Base-by-base conservation (phyloP, 2,888 invertebrate genomes). In the Amphimallon solstitiale region DNA sequence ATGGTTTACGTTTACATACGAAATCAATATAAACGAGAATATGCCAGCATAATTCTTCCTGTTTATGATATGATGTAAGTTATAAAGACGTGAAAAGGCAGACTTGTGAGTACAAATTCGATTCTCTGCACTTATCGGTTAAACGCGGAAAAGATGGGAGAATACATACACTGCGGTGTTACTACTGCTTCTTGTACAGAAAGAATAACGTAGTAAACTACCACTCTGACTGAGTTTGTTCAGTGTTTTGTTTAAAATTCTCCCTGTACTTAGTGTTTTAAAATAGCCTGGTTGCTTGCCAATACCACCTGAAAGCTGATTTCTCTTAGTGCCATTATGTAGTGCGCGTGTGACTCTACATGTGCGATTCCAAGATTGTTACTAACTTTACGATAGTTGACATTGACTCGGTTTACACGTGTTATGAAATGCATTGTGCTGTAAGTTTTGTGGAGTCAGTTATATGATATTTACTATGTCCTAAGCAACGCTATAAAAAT, bases 201-300 rank as follows among this genome's bases (percentile, higher is more conserved):
- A 29, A 5, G 2, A 9, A 45, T 10, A 45, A 17, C 15, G 7
- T 10, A 43, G 43, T 17, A 52, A 43, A 43, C 40, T 19, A 14
- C 63, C 63, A 40, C 64, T 45, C 54, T 37, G 64, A 35, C 43
- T 45, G n/a, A 40, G 17, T 37, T 43, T n/a, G 19, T 52, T 40
- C 64, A 35, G 38, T 19, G 46, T 64, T 64, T 64, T 45, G 37
- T 45, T 65, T 19, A 14, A 49, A 69, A 63, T 40, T 61, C 54
- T 46, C 35, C 37, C 35, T 46, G 56, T 56, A 64, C 64, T 54
- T 64, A 56, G 29, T 17, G 63, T 65, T 67, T 72, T 60, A 73
- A 77, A 77, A 77, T 77, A 76, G 75, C 76, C 75, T 78, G 76
- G 76, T 74, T 49, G 45, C 40, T 46, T 69, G 75, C 76, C 77